Conservation (phyloP, 2,888 invertebrate genomes). For the Copidosoma aretas region DNA sequence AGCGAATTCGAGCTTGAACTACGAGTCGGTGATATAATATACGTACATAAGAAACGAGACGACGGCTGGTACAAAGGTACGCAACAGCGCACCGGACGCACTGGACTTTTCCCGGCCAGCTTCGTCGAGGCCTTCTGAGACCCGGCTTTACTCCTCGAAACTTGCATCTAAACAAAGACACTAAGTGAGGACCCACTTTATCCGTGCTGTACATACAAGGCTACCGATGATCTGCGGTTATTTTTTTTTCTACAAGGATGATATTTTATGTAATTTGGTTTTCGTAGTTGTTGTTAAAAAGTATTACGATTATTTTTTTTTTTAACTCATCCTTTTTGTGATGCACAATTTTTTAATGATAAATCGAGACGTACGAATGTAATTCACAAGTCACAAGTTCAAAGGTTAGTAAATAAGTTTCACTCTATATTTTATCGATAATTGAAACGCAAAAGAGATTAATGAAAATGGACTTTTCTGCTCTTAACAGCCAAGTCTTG, state of each 20-base stretch:
- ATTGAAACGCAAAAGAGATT: not conserved
- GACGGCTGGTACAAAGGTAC: slow-evolving; percentile 97
- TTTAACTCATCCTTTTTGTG: not conserved
- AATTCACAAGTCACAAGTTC: not conserved
- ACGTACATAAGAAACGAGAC: slow-evolving; percentile 89
- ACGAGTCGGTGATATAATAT: slow-evolving; percentile 88
- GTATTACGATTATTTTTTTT: not conserved
- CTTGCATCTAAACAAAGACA: slow-evolving; percentile 57
- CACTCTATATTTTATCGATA: not conserved
- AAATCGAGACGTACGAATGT: not conserved
- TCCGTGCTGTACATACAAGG: not conserved
- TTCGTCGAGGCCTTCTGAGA: slow-evolving; percentile 80
- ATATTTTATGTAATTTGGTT: not conserved
- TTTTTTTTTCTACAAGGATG: not conserved
- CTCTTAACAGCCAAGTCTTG: not conserved
- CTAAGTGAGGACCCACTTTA: not conserved
- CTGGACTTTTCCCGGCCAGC: slow-evolving; percentile 93
- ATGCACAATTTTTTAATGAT: not conserved
- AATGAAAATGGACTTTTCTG: not conserved
- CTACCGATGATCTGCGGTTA: not conserved
- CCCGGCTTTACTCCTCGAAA: slow-evolving; percentile 59
- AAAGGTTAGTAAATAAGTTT: not conserved
- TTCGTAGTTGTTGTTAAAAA: not conserved
- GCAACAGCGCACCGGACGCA: slow-evolving; percentile 85
- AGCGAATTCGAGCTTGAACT: slow-evolving; percentile 91